phyloP scores from a whole-genome alignment of 1,140 invertebrate species.

The Heliconius melpomene region DNA sequence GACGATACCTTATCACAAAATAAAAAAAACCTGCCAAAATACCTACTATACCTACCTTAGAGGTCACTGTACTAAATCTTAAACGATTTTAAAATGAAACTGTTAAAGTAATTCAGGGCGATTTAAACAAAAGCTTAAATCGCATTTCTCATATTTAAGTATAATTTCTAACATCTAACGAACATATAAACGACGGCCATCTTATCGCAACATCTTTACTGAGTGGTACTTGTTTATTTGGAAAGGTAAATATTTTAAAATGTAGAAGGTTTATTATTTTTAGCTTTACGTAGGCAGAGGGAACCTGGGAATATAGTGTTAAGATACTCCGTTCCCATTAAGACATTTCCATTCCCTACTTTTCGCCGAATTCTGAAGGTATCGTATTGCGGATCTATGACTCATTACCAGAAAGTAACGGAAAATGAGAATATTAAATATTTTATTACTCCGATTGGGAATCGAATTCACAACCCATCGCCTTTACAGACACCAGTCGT shows the following conservation, averaged over 20 bases:
- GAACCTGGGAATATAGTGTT: neutral
- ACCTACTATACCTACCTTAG: too few species aligned
- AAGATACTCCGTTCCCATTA: neutral
- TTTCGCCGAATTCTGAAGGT: neutral
- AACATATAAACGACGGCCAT: slow-evolving; percentile 54
- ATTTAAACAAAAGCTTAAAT: slow-evolving; percentile 35
- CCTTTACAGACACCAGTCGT: neutral
- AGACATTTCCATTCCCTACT: neutral
- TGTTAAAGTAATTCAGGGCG: slow-evolving; percentile 31
- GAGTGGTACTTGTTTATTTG: neutral
- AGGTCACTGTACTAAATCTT: slow-evolving; percentile 24
- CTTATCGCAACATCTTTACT: slow-evolving; percentile 14
- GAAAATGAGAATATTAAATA: neutral
- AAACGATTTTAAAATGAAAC: slow-evolving; percentile 46
- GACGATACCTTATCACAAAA: neutral
- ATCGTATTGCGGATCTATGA: neutral
- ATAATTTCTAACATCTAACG: slow-evolving; percentile 57
- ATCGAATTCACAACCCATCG: neutral
- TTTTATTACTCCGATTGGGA: neutral
- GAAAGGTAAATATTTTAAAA: neutral
- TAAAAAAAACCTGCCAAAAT: neutral
- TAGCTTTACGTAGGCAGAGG: neutral
- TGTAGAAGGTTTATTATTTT: neutral
- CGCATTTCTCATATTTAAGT: slow-evolving; percentile 57
- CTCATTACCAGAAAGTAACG: neutral